Conservation (phyloP, 2,888 invertebrate genomes). For the Melipona bicolor region DNA sequence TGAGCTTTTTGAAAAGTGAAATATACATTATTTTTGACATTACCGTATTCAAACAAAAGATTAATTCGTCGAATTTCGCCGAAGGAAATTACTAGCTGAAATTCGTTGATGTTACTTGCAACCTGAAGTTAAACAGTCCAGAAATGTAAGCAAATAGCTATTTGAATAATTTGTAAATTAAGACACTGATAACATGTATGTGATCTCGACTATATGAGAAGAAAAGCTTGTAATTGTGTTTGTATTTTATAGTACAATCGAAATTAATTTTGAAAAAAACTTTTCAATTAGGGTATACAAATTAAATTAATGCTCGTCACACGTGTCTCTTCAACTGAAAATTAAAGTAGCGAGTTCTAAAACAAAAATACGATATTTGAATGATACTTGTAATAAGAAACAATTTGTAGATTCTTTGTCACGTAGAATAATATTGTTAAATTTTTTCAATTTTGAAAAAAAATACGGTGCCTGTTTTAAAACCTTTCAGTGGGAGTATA, state of each 20-base stretch:
- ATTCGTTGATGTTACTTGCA: background rate
- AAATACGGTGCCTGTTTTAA: no score
- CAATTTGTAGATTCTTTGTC: no score
- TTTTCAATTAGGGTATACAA: no score
- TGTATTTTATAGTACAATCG: no score
- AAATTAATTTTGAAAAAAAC: no score
- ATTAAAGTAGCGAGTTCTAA: background rate
- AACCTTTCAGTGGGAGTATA: no score
- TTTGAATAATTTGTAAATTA: background rate
- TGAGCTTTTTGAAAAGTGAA: background rate
- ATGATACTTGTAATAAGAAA: fast-evolving
- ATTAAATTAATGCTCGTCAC: background rate
- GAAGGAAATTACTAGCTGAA: background rate
- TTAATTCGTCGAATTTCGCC: background rate
- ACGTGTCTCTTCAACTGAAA: background rate
- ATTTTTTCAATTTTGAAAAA: no score
- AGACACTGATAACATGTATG: background rate
- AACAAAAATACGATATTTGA: background rate
- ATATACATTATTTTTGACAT: background rate
- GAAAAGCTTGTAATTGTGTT: no score
- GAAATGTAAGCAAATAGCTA: no score
- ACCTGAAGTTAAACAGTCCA: background rate
- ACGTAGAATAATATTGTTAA: no score
- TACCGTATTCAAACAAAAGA: background rate
- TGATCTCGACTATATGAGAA: background rate